Evolutionary conservation across 2,888 invertebrate species (phyloP).

Genomic region (Alsophila aescularia): DNA sequence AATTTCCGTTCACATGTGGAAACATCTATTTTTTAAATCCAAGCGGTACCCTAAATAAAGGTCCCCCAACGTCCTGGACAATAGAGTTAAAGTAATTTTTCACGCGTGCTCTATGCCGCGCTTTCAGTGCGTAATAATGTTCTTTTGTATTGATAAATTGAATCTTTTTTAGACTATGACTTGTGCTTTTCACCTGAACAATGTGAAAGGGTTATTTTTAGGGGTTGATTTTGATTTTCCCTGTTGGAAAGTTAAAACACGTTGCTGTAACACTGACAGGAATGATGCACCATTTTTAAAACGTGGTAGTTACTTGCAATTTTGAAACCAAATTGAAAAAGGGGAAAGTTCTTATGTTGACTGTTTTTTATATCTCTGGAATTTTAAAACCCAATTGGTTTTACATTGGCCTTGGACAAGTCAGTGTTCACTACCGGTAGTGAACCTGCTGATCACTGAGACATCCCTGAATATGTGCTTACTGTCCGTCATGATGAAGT

Average conservation of each 20-base stretch:
- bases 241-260: not conserved
- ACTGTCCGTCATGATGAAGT: no score
- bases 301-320: not conserved
- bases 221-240: constrained; percentile 6
- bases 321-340: no score
- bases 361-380: no score
- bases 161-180: constrained; percentile 35
- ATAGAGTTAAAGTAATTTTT: constrained; percentile 38
- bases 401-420: no score
- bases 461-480: no score
- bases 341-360: no score
- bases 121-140: constrained; percentile 47
- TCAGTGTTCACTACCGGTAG: no score
- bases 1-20: constrained; percentile 5
- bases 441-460: no score
- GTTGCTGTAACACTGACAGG: not conserved
- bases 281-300: not conserved
- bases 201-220: constrained; percentile 28
- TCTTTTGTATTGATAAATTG: constrained; percentile 50
- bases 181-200: constrained; percentile 25
- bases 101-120: constrained; percentile 40
- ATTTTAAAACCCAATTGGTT: no score
- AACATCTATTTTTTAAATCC: no score
- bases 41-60: constrained; percentile 14
- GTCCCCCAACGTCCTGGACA: constrained; percentile 27